A percentile compares a stretch with the other conserved stretches of the same genome.
Conservation (phyloP, 2,797 vertebrate genomes). For the Sparidentex hasta region DNA sequence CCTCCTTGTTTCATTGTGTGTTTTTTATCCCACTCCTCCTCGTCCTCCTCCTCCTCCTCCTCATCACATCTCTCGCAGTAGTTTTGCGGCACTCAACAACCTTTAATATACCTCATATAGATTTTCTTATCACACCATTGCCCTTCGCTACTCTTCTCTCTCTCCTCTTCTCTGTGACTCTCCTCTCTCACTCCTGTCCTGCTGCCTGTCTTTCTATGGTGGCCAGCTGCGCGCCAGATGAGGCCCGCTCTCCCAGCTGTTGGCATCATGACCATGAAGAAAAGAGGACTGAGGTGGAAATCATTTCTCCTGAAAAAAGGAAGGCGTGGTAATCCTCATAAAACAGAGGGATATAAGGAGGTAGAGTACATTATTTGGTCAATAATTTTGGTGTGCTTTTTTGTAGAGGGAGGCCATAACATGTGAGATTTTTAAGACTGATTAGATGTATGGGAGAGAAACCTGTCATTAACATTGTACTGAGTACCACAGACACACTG, state of each 20-base stretch:
- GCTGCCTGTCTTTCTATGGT: constrained; percentile 19
- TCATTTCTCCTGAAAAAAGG: constrained; percentile 19
- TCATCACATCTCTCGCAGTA: not conserved
- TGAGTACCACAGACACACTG: not conserved
- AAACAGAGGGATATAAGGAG: constrained; percentile 23
- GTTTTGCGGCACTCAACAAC: constrained; percentile 9
- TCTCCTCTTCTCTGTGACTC: constrained; percentile 18
- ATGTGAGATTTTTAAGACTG: constrained; percentile 8
- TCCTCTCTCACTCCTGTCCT: constrained; percentile 31
- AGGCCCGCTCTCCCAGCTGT: constrained; percentile 62
- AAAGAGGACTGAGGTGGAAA: constrained; percentile 39
- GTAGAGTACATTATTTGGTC: not conserved
- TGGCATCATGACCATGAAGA: constrained; percentile 44
- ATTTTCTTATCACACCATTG: constrained; percentile 30
- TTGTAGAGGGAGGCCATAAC: not conserved
- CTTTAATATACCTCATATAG: constrained; percentile 10
- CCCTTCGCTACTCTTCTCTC: constrained; percentile 1
- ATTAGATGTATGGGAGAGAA: not conserved
- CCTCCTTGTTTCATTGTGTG: not conserved
- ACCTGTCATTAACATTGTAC: not conserved
- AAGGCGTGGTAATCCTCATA: constrained; percentile 17
- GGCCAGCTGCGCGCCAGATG: constrained; percentile 74
- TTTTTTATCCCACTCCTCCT: not conserved
- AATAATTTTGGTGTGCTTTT: no score
- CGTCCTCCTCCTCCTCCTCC: not conserved